Base-by-base conservation (phyloP, 2,888 invertebrate species). In the Venustoraphidia nigricollis region DNA sequence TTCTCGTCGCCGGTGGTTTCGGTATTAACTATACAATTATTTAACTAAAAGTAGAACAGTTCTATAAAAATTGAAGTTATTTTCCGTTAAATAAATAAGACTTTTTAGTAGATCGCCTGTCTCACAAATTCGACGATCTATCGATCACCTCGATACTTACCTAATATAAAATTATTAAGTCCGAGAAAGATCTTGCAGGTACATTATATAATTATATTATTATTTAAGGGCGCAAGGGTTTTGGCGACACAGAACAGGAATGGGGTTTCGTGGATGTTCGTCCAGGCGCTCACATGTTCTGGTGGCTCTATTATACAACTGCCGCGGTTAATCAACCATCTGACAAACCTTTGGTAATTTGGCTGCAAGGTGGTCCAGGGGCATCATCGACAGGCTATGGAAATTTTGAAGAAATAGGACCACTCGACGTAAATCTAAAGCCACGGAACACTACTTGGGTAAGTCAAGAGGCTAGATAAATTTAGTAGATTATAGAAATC, bases 311-410 rank as follows among this genome's bases (percentile, higher is more conserved):
- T 60, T 82, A 83, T 59, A 83, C 82, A n/a, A 80, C 79, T 0
- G 66, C 55, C 5, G 41, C 73, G 44, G 78, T 77, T 0, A 54
- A 59, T 5, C 69, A 70, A 41, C 75, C 77, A 58, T 76, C 76
- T 0, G 75, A 83, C 2, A 72, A 77, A 39, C 92, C 92, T 0
- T 66, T 91, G 34, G 68, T 89, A n/a, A 79, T 92, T 48, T 92
- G 92, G 91, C 69, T 92, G 10, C 83, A 91, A 73, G 91, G 92
- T 5, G 91, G 91, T 0, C 91, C 91, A 0, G 91, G 81, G n/a
- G 58, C 55, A 14, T 61, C 64, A 2, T 63, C 63, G 2, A 62
- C 64, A 3, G 76, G 76, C 9, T 73, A 69, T 61, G 77, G 77
- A 41, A 77, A 77, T 58, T 76, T 77, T 58, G 60, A 66, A 53